Evolutionary conservation across 1,140 invertebrate genomes (phyloP).

Genomic region (Drosophila setifemur): DNA sequence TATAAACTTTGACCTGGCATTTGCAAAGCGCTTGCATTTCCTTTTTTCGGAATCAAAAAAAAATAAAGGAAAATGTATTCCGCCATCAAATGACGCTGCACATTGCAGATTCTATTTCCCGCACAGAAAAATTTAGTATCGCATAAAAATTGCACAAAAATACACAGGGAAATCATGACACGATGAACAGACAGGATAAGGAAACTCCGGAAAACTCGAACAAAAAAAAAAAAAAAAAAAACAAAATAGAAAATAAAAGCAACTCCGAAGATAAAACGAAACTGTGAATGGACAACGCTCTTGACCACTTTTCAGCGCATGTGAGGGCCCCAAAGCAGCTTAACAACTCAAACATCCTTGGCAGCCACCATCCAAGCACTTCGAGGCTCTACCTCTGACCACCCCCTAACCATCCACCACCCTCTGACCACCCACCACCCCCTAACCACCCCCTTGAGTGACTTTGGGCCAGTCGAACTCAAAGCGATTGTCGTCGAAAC

Average conservation of each 20-base stretch:
- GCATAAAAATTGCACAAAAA: constrained; percentile 57
- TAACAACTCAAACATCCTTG: constrained; percentile 70
- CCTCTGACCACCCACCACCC: not conserved
- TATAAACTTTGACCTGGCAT: constrained; percentile 16
- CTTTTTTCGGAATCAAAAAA: not conserved
- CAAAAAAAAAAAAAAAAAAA: not conserved
- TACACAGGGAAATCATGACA: constrained; percentile 35
- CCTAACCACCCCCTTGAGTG: constrained; percentile 46
- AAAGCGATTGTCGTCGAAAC: constrained; percentile 51
- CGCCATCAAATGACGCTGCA: constrained; percentile 47
- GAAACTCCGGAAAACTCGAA: too few relatives aligned
- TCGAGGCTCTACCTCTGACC: too few relatives aligned
- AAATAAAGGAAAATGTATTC: constrained; percentile 24
- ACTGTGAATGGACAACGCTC: constrained; percentile 47
- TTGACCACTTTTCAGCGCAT: constrained; percentile 54
- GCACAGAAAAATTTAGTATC: constrained; percentile 55
- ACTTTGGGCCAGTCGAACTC: constrained; percentile 33
- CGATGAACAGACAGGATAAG: constrained; percentile 11
- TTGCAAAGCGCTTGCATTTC: constrained; percentile 19
- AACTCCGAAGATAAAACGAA: constrained; percentile 24
- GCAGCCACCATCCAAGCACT: not conserved
- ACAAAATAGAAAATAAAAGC: constrained; percentile 1
- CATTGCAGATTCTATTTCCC: constrained; percentile 43
- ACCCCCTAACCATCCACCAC: not conserved
- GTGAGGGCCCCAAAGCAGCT: constrained; percentile 56